Evolutionary conservation across 92 coral and sea anemone species (phyloP), one percentile per base, ranked within the genome.

Genomic region (Epizoanthus fatuus): DNA sequence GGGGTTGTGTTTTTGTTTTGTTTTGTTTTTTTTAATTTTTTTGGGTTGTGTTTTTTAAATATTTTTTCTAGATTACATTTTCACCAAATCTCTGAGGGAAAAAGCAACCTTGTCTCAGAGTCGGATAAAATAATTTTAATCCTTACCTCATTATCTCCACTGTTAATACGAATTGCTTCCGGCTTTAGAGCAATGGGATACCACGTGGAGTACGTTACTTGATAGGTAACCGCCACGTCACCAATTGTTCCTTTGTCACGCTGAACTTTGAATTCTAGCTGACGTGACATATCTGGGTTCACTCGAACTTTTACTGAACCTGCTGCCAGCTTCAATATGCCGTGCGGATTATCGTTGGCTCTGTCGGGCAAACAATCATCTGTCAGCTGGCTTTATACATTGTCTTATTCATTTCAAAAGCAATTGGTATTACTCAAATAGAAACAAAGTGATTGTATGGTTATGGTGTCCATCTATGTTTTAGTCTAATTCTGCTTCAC

Each of bases 341-440:
- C 99, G 47, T 95, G 99, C n/a, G 99, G 99, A 62, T 93, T 91
- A 32, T 97, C 99, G 58, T 92, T 97, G 9, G 99, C 96, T 4
- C 99, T 97, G 83, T 20, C 25, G 22, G 13, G 17, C 56, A 20
- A 47, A 22, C 7, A 65, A 52, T 56, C 4, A 19, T 39, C 3
- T 54, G 3, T 17, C 12, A 42, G 9, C 7, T 68, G 71, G 10
- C 47, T 10, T 13, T 55, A 44, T 13, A 13, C 13, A 40, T 7
- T 59, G 4, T 1, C 11, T 7, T 7, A 38, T 1, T 37, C 13
- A 39, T 2, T 49, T 51, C 15, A 3, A 19, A 11, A 8, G 53
- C 53, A 2, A 49, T 8, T 49, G 13, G 12, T 49, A 10, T 12
- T 49, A 8, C 53, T 49, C 53, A 2, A 12, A 8, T 3, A 8